phyloP scores from a whole-genome alignment of 2,888 invertebrate species.

The Octodonta nipae region DNA sequence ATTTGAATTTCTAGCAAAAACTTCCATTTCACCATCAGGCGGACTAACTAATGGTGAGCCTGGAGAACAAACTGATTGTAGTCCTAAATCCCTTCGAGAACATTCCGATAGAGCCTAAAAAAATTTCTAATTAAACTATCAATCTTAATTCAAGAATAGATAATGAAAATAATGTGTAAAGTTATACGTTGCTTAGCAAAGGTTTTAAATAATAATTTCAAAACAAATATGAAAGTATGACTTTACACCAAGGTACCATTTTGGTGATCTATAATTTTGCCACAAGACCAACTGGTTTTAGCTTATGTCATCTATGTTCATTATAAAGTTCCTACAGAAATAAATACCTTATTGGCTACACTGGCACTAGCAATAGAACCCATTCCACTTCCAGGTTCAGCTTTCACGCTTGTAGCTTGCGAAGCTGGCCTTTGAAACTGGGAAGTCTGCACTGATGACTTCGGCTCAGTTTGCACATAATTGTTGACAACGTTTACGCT shows the following conservation, averaged over 20 bases:
- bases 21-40: slow-evolving; percentile 29
- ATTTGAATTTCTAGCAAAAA: slow-evolving; percentile 19
- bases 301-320: too few relatives aligned
- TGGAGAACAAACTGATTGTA: slow-evolving; percentile 35
- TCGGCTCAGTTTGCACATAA: slow-evolving; percentile 12
- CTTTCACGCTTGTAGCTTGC: slow-evolving; percentile 43
- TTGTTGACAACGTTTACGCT: too few relatives aligned
- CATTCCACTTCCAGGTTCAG: slow-evolving; percentile 40
- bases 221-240: too few relatives aligned
- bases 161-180: too few relatives aligned
- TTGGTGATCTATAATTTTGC: too few relatives aligned
- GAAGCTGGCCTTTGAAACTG: slow-evolving; percentile 36
- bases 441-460: slow-evolving; percentile 8
- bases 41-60: slow-evolving; percentile 36
- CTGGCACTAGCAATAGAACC: slow-evolving; percentile 36
- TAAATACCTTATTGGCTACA: slow-evolving; percentile 31
- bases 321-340: too few relatives aligned
- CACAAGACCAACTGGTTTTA: too few relatives aligned
- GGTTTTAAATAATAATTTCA: too few relatives aligned
- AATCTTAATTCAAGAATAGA: slow-evolving; percentile 1
- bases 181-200: too few relatives aligned
- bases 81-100: slow-evolving; percentile 42
- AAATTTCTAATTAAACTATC: slow-evolving; percentile 1
- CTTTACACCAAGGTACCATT: too few relatives aligned
- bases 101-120: slow-evolving; percentile 44